Base-by-base conservation (phyloP, 1,140 invertebrate species). In the Rhyzopertha dominica region DNA sequence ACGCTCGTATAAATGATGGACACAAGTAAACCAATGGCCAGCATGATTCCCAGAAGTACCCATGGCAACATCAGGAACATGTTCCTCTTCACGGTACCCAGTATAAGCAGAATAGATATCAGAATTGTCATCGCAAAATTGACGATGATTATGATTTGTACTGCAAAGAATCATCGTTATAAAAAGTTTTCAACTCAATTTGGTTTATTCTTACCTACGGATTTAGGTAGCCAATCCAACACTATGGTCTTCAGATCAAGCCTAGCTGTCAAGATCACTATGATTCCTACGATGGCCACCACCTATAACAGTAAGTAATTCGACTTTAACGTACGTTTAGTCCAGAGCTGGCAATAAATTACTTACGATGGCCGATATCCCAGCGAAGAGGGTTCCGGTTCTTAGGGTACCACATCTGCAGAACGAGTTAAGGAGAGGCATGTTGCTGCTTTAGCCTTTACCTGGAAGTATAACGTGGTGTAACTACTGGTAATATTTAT, bases 61-160 rank as follows among this genome's bases (percentile, higher is more conserved):
- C 84, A 90, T 19, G 86, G 86, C 14, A 87, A 69, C 85, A 89
- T 87, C 49, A 87, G 65, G 65, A 80, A 85, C 46, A 81, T 83
- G 53, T 85, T 84, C 60, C 78, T 74, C 85, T 80, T 87, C 16
- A 81, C 51, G 12, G 79, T 77, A 36, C 85, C 86, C n/a, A 80
- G 63, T n/a, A 88, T 80, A 40, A 89, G 74, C 5, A 87, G 69
- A 10, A 71, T 61, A 12, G 84, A 87, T 59, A 88, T 84, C 10
- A 89, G 61, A 19, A 88, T 81, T 7, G 86, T 88, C 79, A 89
- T 87, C 28, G 76, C 77, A n/a, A 88, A 71, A 66, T 87, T 88
- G 26, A 88, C 76, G 0, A 78, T 77, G n/a, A 87, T 68, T 49
- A 89, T 85, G 40, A 87, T 85, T 69, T 80, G 80, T 12, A 85